A percentile compares a stretch with the other conserved stretches of the same genome.
phyloP scores from a whole-genome alignment of 2,888 invertebrate species.

The Leuctra nigra region DNA sequence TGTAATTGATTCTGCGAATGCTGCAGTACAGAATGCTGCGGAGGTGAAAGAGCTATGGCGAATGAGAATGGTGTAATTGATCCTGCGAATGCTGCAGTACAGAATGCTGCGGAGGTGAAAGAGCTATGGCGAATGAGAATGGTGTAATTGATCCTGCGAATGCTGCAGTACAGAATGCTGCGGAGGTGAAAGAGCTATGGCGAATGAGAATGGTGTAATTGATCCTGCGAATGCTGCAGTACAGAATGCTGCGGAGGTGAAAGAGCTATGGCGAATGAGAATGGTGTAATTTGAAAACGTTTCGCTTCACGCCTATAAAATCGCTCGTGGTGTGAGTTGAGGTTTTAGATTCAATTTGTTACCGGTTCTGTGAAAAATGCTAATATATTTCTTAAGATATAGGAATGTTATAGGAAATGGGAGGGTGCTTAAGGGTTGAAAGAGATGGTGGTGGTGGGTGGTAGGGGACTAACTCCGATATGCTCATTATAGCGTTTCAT shows the following conservation, averaged over 20 bases:
- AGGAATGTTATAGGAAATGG: conserved; percentile 15
- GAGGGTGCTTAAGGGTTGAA: conserved; percentile 14
- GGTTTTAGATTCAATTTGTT: conserved; percentile 26
- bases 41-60: too few species aligned
- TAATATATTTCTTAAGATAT: conserved; percentile 21
- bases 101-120: too few species aligned
- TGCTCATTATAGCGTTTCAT: conserved; percentile 31
- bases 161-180: too few species aligned
- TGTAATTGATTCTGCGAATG: too few species aligned
- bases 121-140: too few species aligned
- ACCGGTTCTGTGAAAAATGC: conserved; percentile 19
- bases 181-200: too few species aligned
- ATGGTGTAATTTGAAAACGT: conserved; percentile 21
- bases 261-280: conserved; percentile 5
- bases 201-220: too few species aligned
- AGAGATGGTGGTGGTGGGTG: conserved; percentile 5
- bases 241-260: neutral
- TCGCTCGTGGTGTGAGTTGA: conserved; percentile 24
- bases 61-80: too few species aligned
- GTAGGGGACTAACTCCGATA: conserved; percentile 17
- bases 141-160: too few species aligned
- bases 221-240: too few species aligned
- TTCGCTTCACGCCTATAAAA: conserved; percentile 23
- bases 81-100: too few species aligned
- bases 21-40: too few species aligned